Percentiles rank a stretch among this genome's conserved stretches.
Conservation (phyloP, 2,113 vertebrate species). For the Callithrix jacchus region DNA sequence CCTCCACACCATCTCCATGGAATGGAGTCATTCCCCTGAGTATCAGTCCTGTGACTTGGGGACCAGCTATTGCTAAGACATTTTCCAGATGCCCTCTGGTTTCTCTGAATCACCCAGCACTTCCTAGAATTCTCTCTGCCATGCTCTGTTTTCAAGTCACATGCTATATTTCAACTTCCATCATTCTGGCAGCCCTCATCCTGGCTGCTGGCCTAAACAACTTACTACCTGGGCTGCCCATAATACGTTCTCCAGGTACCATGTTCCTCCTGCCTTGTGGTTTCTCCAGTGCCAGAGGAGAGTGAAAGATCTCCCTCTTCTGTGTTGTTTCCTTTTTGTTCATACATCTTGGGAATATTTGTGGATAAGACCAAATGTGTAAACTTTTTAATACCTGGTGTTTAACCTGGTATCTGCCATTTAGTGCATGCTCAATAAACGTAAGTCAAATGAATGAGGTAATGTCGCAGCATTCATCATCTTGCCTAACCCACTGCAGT, state of each 20-base stretch:
- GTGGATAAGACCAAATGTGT: not conserved
- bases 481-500: not conserved
- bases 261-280: not conserved
- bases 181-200: not conserved
- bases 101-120: not conserved
- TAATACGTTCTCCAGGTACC: not conserved
- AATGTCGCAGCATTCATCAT: fast-evolving
- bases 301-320: not conserved
- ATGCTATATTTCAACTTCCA: not conserved
- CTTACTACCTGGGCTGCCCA: not conserved
- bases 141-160: not conserved
- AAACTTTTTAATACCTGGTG: not conserved
- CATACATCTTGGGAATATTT: not conserved
- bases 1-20: too few relatives aligned
- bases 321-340: not conserved
- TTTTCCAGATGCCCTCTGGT: not conserved
- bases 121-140: not conserved
- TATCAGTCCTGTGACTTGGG: not conserved
- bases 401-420: not conserved
- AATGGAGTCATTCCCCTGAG: too few relatives aligned
- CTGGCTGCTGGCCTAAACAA: not conserved
- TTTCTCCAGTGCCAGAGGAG: not conserved
- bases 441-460: not conserved
- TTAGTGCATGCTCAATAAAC: not conserved
- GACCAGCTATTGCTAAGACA: not conserved